These are phyloP conservation scores for Mixornis gularis DNA, from an alignment of 2,113 vertebrate genomes.

Conservation along the genomic window DNA sequence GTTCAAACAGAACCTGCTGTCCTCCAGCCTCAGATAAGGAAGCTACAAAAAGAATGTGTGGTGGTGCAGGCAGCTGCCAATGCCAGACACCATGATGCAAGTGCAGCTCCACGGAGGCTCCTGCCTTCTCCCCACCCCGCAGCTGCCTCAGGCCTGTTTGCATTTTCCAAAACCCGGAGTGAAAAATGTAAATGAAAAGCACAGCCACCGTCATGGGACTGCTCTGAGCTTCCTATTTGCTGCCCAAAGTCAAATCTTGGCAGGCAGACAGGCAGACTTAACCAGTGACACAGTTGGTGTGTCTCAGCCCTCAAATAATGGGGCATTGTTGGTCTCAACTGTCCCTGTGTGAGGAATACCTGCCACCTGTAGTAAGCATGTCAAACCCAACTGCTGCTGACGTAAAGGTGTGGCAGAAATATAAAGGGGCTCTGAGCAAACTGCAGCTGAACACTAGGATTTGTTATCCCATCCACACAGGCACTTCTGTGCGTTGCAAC, in stretches of 20 bases:
- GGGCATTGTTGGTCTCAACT: neutral
- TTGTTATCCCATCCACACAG: neutral
- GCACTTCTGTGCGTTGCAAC: neutral
- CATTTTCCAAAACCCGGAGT: neutral
- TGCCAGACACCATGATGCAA: slow-evolving; percentile 44
- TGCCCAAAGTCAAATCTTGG: neutral
- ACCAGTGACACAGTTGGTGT: neutral
- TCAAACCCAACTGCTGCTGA: neutral
- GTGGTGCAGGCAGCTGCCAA: slow-evolving; percentile 1
- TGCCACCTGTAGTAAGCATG: neutral
- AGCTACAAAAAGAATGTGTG: slow-evolving; percentile 30
- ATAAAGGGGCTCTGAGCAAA: neutral
- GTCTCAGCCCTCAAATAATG: neutral
- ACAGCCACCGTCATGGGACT: neutral
- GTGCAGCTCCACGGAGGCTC: slow-evolving; percentile 7
- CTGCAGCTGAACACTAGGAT: neutral
- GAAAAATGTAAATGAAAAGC: neutral
- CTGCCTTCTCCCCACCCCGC: neutral
- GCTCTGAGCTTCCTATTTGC: neutral
- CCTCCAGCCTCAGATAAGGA: slow-evolving; percentile 37
- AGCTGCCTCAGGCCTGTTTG: neutral
- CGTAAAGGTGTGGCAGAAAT: neutral
- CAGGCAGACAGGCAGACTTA: neutral
- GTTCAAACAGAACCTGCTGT: slow-evolving; percentile 26
- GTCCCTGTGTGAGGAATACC: neutral